Evolutionary conservation across 37 sponge, comb jelly and placozoan species (phyloP), one percentile per base, ranked within the genome.

Genomic region (Tethya wilhelma): DNA sequence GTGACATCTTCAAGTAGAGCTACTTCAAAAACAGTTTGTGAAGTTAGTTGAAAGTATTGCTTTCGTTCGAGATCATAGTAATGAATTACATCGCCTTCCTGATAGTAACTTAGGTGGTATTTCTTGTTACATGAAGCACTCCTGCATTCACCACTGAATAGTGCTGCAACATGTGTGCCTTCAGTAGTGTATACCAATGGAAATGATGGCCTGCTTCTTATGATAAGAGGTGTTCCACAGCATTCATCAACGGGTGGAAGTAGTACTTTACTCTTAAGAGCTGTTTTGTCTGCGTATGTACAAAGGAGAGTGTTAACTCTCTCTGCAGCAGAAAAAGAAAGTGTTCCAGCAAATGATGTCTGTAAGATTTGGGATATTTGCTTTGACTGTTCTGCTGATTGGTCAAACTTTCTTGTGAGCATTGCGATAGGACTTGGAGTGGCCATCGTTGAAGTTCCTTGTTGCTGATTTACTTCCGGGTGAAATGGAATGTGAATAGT

Each of bases 11-110:
- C 9, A 8, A 71, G 25, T 71, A 71, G 30, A 14, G 49, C 25
- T 30, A 45, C 26, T 25, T 44, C 49, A 71, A 71, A 71, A 12
- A 71, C 30, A 12, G 73, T 71, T 28, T 71, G 49, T 26, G 73
- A 71, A 28, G 29, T 49, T 4, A 45, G 28, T 31, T 71, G 69
- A 6, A 68, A 37, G 69, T 63, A 63, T 63, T 63, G 17, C 20
- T 26, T 8, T 63, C 31, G n/a, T 63, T 29, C n/a, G 9, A 25
- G 64, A 63, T 9, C 8, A 22, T 9, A 26, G 64, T 63, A 63
- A 11, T 49, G 9, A 14, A 14, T 49, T 9, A 49, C 53, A 49
- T 49, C 53, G 9, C 53, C 53, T 9, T 49, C 14, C 14, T 49
- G 53, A 49, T 49, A 49, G 53, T 49, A 49, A 14, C 53, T 49